Base-by-base conservation (phyloP, 2,113 vertebrate genomes). In the Chamaea fasciata region DNA sequence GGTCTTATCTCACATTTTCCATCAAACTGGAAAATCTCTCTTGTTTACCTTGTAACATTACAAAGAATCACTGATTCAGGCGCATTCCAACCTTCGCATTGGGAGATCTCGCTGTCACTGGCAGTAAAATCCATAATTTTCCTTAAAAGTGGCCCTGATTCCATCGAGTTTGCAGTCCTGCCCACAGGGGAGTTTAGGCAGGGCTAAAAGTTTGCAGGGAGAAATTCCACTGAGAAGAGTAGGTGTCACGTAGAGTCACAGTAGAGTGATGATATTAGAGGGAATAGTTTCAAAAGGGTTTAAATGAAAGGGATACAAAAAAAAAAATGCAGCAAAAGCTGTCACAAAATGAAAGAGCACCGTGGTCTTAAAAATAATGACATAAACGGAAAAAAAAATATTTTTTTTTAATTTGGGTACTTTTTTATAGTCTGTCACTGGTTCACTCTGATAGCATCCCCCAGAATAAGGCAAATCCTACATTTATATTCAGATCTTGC, bases 201-300 rank as follows among this genome's bases (percentile, higher is more conserved):
- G 24, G 8, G 17, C 30, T 68, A 8, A 74, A 53, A 24, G 15
- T 35, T 28, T 24, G n/a, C n/a, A 75, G 75, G 47, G 49, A 76
- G 31, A 19, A 87, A n/a, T 84, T 57, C 30, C 63, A 2, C 10
- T 23, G 18, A 44, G 35, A 12, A 44, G 74, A 53, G 41, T 0
- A 9, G 10, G 21, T 31, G n/a, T 65, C 21, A 3, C 21, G 8
- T 2, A 6, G 3, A 55, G 6, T 10, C 49, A 52, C 16, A 20
- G 41, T 0, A 14, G 26, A 30, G 37, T 1, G 3, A 5, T 63
- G 62, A 24, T 6, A 24, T 62, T 46, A 15, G 0, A 68, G 39
- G 30, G 26, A 18, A 28, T 20, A 2, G 3, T 47, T 87, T 73
- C 31, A 12, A 13, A 28, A 56, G 26, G 21, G 13, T 15, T 68